Conservation (phyloP, 2,888 invertebrate genomes). For the Andrena marginata region DNA sequence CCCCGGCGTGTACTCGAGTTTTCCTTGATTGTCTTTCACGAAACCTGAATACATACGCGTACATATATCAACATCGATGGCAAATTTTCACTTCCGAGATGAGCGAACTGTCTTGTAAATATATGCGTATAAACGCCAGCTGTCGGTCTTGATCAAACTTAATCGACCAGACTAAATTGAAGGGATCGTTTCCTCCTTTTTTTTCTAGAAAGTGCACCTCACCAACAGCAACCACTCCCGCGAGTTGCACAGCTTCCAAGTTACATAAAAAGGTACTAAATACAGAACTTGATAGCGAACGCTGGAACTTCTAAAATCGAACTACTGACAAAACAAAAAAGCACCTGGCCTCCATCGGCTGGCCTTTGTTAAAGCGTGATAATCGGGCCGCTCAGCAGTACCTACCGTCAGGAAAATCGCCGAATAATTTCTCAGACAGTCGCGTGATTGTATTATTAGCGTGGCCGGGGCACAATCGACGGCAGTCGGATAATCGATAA, state of each 20-base stretch:
- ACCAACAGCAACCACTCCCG: conserved; percentile 10
- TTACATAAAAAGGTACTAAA: conserved; percentile 14
- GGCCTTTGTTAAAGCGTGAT: conserved; percentile 20
- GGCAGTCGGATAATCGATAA: conserved; percentile 32
- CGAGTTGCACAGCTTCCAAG: conserved; percentile 22
- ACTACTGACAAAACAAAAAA: conserved; percentile 10
- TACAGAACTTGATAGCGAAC: conserved; percentile 14
- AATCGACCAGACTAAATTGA: conserved; percentile 11
- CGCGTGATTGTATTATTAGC: conserved; percentile 6
- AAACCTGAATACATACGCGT: neutral
- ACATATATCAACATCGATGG: too few relatives aligned
- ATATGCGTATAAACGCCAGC: conserved; percentile 22
- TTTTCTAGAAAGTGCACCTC: conserved; percentile 8
- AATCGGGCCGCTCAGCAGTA: neutral
- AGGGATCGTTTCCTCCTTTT: neutral
- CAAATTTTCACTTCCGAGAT: neutral
- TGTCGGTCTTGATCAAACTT: conserved; percentile 43
- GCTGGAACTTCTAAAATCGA: conserved; percentile 22
- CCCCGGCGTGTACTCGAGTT: neutral
- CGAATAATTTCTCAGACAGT: neutral
- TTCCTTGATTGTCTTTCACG: conserved; percentile 1
- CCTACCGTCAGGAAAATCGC: neutral
- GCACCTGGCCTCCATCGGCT: neutral
- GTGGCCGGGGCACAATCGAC: neutral
- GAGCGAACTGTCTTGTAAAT: neutral